Conservation (phyloP, 2,888 invertebrate species). For the Macrophya annulata region DNA sequence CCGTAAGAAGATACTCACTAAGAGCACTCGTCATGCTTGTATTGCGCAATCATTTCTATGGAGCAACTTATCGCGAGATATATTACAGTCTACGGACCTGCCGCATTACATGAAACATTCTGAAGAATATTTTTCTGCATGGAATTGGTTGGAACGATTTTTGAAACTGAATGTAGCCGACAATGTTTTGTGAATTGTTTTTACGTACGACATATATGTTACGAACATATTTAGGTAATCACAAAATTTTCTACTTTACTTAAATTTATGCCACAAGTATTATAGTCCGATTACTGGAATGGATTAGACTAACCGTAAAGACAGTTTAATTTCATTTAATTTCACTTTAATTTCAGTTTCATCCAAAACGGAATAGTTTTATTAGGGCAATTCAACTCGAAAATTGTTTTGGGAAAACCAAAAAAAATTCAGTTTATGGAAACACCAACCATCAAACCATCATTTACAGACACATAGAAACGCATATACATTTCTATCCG, state of each 20-base stretch:
- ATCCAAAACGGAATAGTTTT: not conserved
- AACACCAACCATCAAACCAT: not conserved
- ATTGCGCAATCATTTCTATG: not conserved
- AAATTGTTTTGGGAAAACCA: not conserved
- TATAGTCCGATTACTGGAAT: not conserved
- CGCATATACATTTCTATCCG: not conserved
- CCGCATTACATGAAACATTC: not conserved
- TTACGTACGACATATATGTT: not conserved
- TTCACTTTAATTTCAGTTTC: not conserved
- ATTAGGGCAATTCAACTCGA: not conserved
- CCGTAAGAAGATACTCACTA: conserved; percentile 26
- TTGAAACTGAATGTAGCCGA: not conserved
- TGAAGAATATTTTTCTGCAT: not conserved
- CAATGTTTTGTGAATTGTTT: not conserved
- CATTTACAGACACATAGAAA: not conserved
- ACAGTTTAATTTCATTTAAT: not conserved
- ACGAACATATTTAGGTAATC: not conserved
- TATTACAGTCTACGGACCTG: not conserved
- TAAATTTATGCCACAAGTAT: not conserved
- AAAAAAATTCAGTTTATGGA: not conserved
- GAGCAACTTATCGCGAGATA: not conserved
- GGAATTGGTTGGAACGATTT: conserved; percentile 7
- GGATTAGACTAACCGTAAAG: not conserved
- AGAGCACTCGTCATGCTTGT: not conserved
- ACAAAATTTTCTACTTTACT: not conserved